phyloP scores from a whole-genome alignment of 1,140 invertebrate genomes.

The Bombus soroeensis region DNA sequence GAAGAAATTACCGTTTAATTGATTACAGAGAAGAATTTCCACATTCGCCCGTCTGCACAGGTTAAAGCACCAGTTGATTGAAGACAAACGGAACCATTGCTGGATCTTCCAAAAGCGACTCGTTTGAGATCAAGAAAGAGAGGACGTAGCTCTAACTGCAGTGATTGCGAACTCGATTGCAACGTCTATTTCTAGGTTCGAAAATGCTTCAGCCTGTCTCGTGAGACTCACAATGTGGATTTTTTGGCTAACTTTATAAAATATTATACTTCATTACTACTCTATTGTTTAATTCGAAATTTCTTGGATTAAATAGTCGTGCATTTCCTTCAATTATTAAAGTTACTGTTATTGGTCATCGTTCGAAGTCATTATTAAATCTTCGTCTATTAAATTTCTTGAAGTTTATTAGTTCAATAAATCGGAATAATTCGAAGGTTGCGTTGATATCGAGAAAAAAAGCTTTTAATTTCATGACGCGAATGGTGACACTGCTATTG shows the following conservation, averaged over 20 bases:
- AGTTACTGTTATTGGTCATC: too few relatives aligned
- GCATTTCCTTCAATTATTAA: too few relatives aligned
- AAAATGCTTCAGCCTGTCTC: too few relatives aligned
- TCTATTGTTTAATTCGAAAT: too few relatives aligned
- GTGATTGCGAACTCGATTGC: conserved; percentile 65
- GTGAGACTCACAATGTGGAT: conserved; percentile 10
- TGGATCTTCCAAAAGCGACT: conserved; percentile 45
- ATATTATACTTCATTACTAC: neutral
- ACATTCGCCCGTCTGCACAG: conserved; percentile 42
- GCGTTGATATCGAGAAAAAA: neutral
- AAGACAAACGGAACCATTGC: conserved; percentile 62
- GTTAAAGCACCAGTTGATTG: conserved; percentile 60
- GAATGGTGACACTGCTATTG: conserved; percentile 12
- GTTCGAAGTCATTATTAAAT: neutral
- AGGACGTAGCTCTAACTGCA: conserved; percentile 12
- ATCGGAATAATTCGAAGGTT: neutral
- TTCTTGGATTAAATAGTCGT: too few relatives aligned
- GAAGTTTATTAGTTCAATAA: neutral
- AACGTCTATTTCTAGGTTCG: conserved; percentile 20
- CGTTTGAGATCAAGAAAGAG: conserved; percentile 56
- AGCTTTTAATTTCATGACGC: conserved; percentile 27
- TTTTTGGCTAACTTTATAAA: neutral
- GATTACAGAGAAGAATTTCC: conserved; percentile 60
- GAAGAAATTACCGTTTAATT: conserved; percentile 65
- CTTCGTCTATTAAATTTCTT: neutral